Evolutionary conservation across 2,888 invertebrate species (phyloP).

Genomic region (Cerceris rybyensis): DNA sequence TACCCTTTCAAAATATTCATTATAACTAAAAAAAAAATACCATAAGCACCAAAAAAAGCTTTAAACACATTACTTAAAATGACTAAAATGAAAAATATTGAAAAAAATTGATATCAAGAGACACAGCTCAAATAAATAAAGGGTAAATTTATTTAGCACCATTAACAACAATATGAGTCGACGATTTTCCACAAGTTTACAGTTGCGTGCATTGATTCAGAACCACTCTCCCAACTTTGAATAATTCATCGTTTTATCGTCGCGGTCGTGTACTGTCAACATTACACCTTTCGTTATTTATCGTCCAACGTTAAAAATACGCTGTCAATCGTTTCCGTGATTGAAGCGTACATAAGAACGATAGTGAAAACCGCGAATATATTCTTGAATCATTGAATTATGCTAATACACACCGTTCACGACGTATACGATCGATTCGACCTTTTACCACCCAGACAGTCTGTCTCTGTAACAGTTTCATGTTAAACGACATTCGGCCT

Average conservation of each 20-base stretch:
- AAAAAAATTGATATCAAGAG: too few relatives aligned
- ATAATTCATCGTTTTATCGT: slow-evolving; percentile 26
- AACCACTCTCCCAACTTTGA: not conserved
- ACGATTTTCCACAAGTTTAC: too few relatives aligned
- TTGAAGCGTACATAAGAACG: slow-evolving; percentile 33
- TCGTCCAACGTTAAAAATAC: not conserved
- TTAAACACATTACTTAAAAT: too few relatives aligned
- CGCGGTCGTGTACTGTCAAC: slow-evolving; percentile 30
- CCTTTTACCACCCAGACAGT: slow-evolving; percentile 36
- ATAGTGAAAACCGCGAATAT: slow-evolving; percentile 28
- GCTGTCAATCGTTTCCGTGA: slow-evolving; percentile 35
- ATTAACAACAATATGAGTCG: too few relatives aligned
- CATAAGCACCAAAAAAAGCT: too few relatives aligned
- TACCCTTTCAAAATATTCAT: too few relatives aligned
- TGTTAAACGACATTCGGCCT: not conserved
- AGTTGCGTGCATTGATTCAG: too few relatives aligned
- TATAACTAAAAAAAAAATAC: too few relatives aligned
- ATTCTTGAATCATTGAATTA: slow-evolving; percentile 48
- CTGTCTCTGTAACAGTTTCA: slow-evolving; percentile 15
- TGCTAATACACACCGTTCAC: slow-evolving; percentile 30
- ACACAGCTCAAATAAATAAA: too few relatives aligned
- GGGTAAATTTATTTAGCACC: too few relatives aligned
- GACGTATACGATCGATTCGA: slow-evolving; percentile 26
- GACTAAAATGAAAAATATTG: too few relatives aligned
- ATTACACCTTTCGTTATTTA: slow-evolving; percentile 45